Conservation (phyloP, 2,113 vertebrate genomes). For the Thymallus thymallus region DNA sequence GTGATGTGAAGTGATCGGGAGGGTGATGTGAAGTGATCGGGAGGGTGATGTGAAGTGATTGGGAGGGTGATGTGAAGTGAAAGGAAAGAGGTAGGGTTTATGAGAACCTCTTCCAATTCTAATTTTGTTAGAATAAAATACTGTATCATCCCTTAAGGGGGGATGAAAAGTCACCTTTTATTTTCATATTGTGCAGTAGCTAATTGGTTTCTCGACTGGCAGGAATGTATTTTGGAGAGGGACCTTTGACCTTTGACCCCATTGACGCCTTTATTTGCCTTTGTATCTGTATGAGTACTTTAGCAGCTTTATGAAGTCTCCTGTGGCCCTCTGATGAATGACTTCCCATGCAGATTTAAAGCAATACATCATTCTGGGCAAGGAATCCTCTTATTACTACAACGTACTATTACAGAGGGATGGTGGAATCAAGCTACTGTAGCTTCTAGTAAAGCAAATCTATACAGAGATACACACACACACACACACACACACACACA, state of each 20-base stretch:
- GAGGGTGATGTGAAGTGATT: conserved; percentile 6
- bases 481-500: no score
- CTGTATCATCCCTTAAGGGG: neutral
- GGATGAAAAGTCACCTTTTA: conserved; percentile 49
- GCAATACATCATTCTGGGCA: conserved; percentile 44
- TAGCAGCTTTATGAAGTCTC: conserved; percentile 54
- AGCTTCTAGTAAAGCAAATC: conserved; percentile 16
- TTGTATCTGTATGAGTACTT: conserved; percentile 45
- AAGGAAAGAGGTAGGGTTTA: neutral
- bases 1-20: conserved; percentile 5
- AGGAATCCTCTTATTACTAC: conserved; percentile 35
- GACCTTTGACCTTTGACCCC: conserved; percentile 59
- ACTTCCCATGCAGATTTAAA: conserved; percentile 47
- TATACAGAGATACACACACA: conserved; percentile 18
- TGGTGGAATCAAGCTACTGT: neutral
- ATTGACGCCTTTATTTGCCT: conserved; percentile 53
- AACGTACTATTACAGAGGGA: conserved; percentile 15
- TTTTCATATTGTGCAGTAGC: conserved; percentile 22
- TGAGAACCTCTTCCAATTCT: neutral
- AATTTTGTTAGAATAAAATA: neutral
- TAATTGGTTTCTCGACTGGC: conserved; percentile 61
- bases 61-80: neutral
- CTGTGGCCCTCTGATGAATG: conserved; percentile 50
- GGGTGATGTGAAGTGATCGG: conserved; percentile 5
- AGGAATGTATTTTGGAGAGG: conserved; percentile 61